Conservation (phyloP, 2,113 vertebrate genomes). For the Notothenia rossii region DNA sequence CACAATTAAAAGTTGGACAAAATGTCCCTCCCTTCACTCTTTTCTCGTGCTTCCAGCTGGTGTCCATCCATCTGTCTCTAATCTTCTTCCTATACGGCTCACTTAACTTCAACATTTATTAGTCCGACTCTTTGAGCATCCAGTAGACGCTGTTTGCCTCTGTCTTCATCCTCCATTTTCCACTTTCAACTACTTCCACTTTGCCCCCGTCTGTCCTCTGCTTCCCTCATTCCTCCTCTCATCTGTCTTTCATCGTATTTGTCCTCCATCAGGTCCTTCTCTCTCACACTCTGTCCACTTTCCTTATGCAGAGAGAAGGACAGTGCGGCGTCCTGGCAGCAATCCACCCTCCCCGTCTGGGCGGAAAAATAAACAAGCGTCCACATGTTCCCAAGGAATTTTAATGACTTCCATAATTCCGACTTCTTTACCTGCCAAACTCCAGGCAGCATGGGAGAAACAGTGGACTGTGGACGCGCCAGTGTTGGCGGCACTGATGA, state of each 20-base stretch:
- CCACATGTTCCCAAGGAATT: conserved; percentile 84
- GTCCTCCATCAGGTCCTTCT: conserved; percentile 40
- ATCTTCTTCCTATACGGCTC: conserved; percentile 56
- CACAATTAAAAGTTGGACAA: background rate
- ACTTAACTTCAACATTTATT: conserved; percentile 58
- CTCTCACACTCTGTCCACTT: conserved; percentile 35
- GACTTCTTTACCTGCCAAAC: conserved; percentile 82
- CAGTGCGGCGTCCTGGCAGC: conserved; percentile 65
- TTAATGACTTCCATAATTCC: conserved; percentile 88
- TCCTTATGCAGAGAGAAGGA: conserved; percentile 56
- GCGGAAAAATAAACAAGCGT: conserved; percentile 84
- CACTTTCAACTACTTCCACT: conserved; percentile 30
- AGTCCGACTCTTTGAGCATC: conserved; percentile 46
- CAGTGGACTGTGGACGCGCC: conserved; percentile 33
- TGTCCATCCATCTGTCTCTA: conserved; percentile 60
- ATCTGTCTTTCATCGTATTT: conserved; percentile 52
- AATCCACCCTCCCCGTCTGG: conserved; percentile 69
- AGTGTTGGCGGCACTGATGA: conserved; percentile 52
- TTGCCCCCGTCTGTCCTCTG: conserved; percentile 16
- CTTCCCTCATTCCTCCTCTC: conserved; percentile 19
- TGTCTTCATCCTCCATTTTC: conserved; percentile 18
- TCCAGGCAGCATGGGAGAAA: conserved; percentile 45
- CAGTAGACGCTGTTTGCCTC: conserved; percentile 39
- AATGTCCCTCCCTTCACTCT: background rate
- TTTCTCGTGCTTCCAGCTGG: conserved; percentile 28